Conservation (phyloP, 2,113 vertebrate genomes). For the Cathartes aura region DNA sequence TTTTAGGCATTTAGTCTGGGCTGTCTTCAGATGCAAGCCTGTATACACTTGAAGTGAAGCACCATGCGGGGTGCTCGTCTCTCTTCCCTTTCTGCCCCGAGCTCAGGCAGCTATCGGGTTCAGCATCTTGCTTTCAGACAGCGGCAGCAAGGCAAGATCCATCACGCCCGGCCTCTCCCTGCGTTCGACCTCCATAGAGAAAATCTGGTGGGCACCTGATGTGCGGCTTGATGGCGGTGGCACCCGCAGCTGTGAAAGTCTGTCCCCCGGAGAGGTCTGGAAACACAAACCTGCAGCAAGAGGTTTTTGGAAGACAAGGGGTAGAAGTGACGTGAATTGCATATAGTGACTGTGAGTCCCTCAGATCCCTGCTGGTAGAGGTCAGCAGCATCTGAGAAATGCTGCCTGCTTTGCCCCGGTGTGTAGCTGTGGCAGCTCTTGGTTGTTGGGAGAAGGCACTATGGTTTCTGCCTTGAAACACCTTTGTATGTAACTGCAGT, state of each 20-base stretch:
- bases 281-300: neutral
- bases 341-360: fast-evolving
- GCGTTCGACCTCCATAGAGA: fast-evolving
- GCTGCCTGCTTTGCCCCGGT: neutral
- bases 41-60: neutral
- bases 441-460: neutral
- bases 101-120: neutral
- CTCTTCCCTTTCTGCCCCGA: fast-evolving
- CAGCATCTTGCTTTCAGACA: neutral
- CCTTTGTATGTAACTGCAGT: neutral
- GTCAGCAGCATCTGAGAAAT: neutral
- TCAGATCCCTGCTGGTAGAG: neutral
- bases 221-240: fast-evolving
- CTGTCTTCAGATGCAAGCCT: neutral
- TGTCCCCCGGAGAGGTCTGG: fast-evolving
- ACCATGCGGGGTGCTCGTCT: fast-evolving
- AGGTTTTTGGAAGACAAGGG: neutral
- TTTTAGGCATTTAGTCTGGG: neutral
- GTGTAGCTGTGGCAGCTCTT: neutral
- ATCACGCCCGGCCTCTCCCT: no score
- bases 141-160: neutral
- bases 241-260: neutral
- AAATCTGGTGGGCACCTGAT: neutral
- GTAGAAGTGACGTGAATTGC: neutral
- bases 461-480: neutral